Evolutionary conservation across 2,113 vertebrate genomes (phyloP).

Genomic region (Neoarius graeffei): DNA sequence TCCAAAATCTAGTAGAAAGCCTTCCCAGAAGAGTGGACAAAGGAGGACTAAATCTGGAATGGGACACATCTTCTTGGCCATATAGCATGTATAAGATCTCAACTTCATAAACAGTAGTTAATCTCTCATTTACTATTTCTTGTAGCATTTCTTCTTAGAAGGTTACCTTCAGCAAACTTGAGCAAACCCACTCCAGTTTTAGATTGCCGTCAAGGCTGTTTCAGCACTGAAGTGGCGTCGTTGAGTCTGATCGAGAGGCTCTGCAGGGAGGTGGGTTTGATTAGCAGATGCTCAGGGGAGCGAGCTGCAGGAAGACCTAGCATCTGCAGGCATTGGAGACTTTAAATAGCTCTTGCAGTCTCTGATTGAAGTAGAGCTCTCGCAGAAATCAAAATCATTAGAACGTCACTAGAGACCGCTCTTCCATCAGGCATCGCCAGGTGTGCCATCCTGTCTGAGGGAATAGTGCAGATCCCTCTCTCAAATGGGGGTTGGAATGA

Average conservation of each 20-base stretch:
- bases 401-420: neutral
- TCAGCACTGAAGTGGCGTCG: conserved; percentile 28
- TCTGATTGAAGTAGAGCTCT: neutral
- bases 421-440: conserved; percentile 53
- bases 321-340: conserved; percentile 1
- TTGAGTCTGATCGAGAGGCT: conserved; percentile 45
- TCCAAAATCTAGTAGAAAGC: too few relatives aligned
- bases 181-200: neutral
- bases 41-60: neutral
- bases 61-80: neutral
- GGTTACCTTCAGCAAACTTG: neutral
- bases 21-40: neutral
- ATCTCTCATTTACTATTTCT: neutral
- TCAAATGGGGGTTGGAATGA: conserved; percentile 38
- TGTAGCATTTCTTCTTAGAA: neutral
- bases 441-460: conserved; percentile 49
- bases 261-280: conserved; percentile 44
- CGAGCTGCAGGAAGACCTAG: conserved; percentile 26
- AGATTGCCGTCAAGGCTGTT: neutral
- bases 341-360: conserved; percentile 37
- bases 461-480: conserved; percentile 52
- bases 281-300: conserved; percentile 59
- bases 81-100: neutral
- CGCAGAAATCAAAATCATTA: neutral
- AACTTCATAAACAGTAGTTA: neutral